Evolutionary conservation across 1,140 invertebrate genomes (phyloP).

Genomic region (Bradynema listronoti): DNA sequence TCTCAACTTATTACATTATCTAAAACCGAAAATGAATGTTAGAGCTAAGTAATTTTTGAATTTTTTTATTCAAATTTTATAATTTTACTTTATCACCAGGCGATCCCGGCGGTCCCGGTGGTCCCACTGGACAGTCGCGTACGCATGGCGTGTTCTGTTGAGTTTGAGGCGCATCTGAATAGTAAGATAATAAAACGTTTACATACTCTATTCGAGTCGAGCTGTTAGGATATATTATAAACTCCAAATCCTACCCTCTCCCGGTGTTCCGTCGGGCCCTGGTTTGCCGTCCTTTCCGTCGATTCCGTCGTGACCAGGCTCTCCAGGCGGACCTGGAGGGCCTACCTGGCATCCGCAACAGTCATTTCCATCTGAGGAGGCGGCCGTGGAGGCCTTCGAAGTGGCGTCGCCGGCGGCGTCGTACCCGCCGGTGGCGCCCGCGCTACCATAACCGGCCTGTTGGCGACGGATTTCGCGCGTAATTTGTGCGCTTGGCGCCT

Average conservation of each 20-base stretch:
- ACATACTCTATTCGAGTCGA: background rate
- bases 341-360: slow-evolving; percentile 64
- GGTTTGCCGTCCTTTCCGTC: slow-evolving; percentile 58
- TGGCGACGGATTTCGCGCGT: slow-evolving; percentile 44
- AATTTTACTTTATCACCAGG: slow-evolving; percentile 49
- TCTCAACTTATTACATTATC: no score
- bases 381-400: background rate
- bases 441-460: slow-evolving; percentile 23
- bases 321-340: slow-evolving; percentile 62
- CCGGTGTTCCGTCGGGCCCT: slow-evolving; percentile 67
- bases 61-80: background rate
- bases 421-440: background rate
- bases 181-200: slow-evolving; percentile 2
- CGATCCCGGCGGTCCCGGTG: slow-evolving; percentile 60
- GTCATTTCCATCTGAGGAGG: slow-evolving; percentile 9
- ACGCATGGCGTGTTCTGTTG: slow-evolving; percentile 67
- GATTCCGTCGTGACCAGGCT: slow-evolving; percentile 58
- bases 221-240: no score
- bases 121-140: slow-evolving; percentile 70
- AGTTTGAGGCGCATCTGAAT: slow-evolving; percentile 66
- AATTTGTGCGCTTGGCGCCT: slow-evolving; percentile 11
- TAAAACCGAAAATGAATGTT: no score
- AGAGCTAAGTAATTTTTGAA: no score
- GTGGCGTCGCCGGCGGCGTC: slow-evolving; percentile 3
- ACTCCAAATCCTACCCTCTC: no score